Evolutionary conservation across 2,888 invertebrate species (phyloP).

Genomic region (Corbicula japonica): DNA sequence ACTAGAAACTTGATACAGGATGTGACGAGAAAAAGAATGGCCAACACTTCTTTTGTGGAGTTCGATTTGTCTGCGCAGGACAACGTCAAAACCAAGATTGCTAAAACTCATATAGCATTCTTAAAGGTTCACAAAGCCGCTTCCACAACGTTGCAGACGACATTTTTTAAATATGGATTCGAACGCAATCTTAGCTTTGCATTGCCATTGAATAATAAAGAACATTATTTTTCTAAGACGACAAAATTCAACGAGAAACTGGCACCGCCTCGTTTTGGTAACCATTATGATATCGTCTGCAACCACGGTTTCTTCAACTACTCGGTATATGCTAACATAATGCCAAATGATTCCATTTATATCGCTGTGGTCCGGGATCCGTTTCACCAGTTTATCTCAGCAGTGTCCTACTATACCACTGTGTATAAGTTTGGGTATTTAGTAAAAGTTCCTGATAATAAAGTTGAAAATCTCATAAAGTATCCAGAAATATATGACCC

Average conservation of each 20-base stretch:
- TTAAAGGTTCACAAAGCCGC: conserved; percentile 47
- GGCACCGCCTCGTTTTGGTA: not conserved
- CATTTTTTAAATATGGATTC: conserved; percentile 37
- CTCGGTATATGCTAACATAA: conserved; percentile 10
- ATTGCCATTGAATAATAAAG: conserved; percentile 7
- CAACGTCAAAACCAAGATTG: no score
- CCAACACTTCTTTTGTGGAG: no score
- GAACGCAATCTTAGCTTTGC: conserved; percentile 27
- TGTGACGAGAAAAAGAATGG: no score
- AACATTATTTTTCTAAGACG: conserved; percentile 22
- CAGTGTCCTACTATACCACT: conserved; percentile 15
- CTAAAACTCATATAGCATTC: conserved; percentile 27
- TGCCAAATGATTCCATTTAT: conserved; percentile 35
- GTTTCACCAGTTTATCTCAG: conserved; percentile 27
- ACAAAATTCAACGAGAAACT: not conserved
- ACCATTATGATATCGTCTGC: conserved; percentile 39
- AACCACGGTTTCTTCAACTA: conserved; percentile 41
- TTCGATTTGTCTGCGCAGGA: no score
- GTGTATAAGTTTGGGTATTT: conserved; percentile 16
- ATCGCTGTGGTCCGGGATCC: conserved; percentile 20
- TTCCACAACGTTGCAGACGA: conserved; percentile 30
- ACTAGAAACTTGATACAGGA: no score
- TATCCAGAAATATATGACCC: conserved; percentile 6
- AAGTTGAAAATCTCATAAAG: conserved; percentile 13
- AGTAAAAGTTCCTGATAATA: conserved; percentile 6